Base-by-base conservation (phyloP, 2,797 vertebrate species). In the Sebastiscus tertius region DNA sequence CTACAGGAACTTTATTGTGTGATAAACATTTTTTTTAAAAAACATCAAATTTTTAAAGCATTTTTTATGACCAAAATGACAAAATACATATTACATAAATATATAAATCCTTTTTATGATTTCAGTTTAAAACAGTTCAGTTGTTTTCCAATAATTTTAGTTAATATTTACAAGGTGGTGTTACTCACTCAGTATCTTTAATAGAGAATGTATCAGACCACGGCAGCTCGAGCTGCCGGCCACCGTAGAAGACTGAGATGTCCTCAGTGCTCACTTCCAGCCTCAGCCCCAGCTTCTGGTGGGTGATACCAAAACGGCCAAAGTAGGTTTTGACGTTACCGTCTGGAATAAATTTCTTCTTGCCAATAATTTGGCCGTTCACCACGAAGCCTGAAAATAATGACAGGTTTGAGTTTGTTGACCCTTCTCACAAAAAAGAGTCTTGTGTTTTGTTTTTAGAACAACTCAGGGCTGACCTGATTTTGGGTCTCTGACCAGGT, bases 281-380 rank as follows among this genome's bases (percentile, higher is more conserved):
- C 85, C 81, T 96, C 76, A 98, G 73, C 34, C 93, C 88, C 82
- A 97, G 87, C 5, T 86, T 92, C 76, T 93, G 73, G 58, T 95
- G 96, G 88, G 89, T 73, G 79, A 99, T 96, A 54, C 96, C 97
- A 93, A 99, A 92, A 80, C 88, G 96, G 18, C 97, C 97, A 94
- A 99, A 97, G 88, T 97, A 98, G 0, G 97, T 97, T 74, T 96
- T 96, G 68, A 88, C 62, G 29, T 95, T 94, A 52, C 84, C 90
- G 6, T 89, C 89, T 7, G 74, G 84, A 65, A 84, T 80, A 11
- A 81, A 67, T 79, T 65, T 95, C 88, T 97, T 97, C 68, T 97
- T 97, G 39, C 96, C 97, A 82, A 96, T 97, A 72, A 97, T 96
- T 86, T 98, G 91, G 11, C 97, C 97, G 11, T 98, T 98, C 18